Conservation (phyloP, 2,888 invertebrate species). For the Deilephila elpenor region DNA sequence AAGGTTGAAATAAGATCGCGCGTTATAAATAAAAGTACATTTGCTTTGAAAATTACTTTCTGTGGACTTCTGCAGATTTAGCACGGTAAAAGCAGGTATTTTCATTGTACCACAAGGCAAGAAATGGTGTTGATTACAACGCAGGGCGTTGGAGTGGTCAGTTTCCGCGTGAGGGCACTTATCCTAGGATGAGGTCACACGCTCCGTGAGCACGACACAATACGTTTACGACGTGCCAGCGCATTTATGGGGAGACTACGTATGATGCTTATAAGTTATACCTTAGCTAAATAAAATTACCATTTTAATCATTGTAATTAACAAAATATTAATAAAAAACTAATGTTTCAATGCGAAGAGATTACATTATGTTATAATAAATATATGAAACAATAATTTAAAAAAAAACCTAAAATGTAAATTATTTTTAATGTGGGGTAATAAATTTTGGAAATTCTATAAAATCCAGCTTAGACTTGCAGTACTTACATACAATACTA, state of each 20-base stretch:
- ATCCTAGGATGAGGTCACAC: conserved; percentile 72
- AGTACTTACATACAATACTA: too few species aligned
- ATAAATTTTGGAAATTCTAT: too few species aligned
- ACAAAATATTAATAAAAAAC: neutral
- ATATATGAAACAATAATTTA: too few species aligned
- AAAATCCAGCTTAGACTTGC: too few species aligned
- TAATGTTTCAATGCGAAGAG: neutral
- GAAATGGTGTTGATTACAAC: conserved; percentile 73
- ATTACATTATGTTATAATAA: too few species aligned
- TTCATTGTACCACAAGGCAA: conserved; percentile 30
- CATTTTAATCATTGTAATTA: neutral
- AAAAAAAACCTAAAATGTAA: too few species aligned
- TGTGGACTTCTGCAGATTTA: conserved; percentile 4
- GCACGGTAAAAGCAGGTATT: conserved; percentile 24
- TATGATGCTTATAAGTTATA: conserved; percentile 5
- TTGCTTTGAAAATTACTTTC: conserved; percentile 1
- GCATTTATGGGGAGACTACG: conserved; percentile 8
- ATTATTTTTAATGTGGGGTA: too few species aligned
- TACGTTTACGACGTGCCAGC: conserved; percentile 46
- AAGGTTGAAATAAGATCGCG: neutral
- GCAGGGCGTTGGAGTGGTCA: conserved; percentile 62
- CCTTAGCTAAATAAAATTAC: conserved; percentile 2
- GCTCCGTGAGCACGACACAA: conserved; percentile 73
- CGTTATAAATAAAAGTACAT: neutral
- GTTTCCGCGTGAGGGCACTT: conserved; percentile 72